Evolutionary conservation across 2,113 vertebrate species (phyloP).

Genomic region (Axis porcinus): DNA sequence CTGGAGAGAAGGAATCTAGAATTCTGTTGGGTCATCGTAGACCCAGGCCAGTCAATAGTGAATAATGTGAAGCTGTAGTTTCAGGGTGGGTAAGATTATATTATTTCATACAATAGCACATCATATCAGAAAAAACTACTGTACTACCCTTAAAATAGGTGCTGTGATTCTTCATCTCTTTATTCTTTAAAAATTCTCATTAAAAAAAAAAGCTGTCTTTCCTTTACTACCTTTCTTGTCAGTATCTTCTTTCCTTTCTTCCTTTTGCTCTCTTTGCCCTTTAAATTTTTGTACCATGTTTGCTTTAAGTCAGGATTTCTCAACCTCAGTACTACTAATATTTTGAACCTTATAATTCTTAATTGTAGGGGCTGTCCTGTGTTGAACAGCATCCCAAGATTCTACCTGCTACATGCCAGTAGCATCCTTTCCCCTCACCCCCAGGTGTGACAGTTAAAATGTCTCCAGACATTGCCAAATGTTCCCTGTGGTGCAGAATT

Average conservation of each 20-base stretch:
- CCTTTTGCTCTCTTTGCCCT: neutral
- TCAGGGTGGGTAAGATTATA: neutral
- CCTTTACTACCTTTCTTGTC: neutral
- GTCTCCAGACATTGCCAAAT: neutral
- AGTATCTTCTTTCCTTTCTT: neutral
- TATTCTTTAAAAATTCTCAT: constrained; percentile 7
- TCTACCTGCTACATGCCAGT: neutral
- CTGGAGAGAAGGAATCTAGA: neutral
- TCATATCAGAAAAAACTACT: neutral
- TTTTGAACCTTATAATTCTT: neutral
- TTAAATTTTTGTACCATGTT: neutral
- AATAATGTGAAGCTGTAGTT: neutral
- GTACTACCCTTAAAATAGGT: neutral
- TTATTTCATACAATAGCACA: neutral
- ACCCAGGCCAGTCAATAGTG: neutral
- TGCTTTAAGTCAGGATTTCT: neutral
- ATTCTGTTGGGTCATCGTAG: neutral
- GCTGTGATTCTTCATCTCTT: neutral
- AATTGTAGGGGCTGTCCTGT: neutral
- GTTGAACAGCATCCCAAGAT: neutral
- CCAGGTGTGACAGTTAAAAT: neutral
- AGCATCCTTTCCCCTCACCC: no score
- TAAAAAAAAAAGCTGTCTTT: neutral
- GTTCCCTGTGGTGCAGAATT: neutral
- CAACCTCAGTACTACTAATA: neutral